A percentile compares a stretch with the other conserved stretches of the same genome.
These are phyloP conservation scores for Cryptoprocta ferox DNA, from an alignment of 2,797 vertebrate genomes.

Conservation along the genomic window DNA sequence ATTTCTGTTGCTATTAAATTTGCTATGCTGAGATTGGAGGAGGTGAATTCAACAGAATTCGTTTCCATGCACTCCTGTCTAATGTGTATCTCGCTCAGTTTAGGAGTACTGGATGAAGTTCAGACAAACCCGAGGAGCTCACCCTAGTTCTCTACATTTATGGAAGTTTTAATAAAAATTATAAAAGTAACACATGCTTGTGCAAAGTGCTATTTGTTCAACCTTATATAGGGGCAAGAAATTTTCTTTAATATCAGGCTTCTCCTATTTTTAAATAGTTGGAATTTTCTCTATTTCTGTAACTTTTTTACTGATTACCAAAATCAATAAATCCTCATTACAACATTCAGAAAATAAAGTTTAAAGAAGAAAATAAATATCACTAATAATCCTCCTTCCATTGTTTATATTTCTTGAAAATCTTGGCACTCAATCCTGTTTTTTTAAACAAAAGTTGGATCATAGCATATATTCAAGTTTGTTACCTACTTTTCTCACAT, in stretches of 20 bases:
- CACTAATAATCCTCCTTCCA: neutral
- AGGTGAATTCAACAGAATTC: neutral
- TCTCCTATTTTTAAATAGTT: conserved; percentile 44
- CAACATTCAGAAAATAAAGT: conserved; percentile 19
- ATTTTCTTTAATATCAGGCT: neutral
- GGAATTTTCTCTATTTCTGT: conserved; percentile 13
- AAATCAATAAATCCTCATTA: neutral
- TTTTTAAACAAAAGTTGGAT: neutral
- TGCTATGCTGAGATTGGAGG: neutral
- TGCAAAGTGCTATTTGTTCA: neutral
- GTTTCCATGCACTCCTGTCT: neutral
- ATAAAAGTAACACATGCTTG: neutral
- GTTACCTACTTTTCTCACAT: neutral
- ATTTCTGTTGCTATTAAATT: neutral
- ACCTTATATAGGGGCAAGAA: neutral
- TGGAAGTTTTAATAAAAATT: conserved; percentile 45
- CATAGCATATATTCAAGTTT: neutral
- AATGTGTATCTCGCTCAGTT: neutral
- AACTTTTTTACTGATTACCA: neutral
- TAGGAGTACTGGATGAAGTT: neutral
- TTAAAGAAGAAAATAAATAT: neutral
- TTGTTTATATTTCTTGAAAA: conserved; percentile 1
- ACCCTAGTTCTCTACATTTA: neutral
- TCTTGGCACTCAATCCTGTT: neutral
- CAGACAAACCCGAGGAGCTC: neutral